Evolutionary conservation across 2,113 vertebrate species (phyloP), one percentile per base, ranked within the genome.

Genomic region (Spilogale gracilis): DNA sequence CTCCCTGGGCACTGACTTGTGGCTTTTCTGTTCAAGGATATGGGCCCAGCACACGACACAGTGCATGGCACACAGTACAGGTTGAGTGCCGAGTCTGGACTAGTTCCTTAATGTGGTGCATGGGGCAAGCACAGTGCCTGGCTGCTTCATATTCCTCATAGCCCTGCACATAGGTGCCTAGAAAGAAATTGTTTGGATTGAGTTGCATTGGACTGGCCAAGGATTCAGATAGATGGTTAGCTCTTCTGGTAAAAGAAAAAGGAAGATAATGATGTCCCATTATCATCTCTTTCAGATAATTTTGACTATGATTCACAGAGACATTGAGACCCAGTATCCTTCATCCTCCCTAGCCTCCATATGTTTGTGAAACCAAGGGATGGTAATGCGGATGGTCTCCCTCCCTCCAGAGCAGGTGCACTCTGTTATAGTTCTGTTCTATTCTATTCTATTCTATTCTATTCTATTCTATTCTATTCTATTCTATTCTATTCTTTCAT

Each of bases 241-340:
- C 32, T 73, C 38, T 87, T 88, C 45, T 95, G 81, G 18, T 82
- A 67, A 85, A 91, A 91, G 81, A 69, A 76, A 58, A 87, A 87
- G n/a, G 50, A 74, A 97, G 87, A 38, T n/a, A 54, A 50, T 84
- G 18, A 67, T 69, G 18, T 82, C 14, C 32, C 9, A 56, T 16
- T 18, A 50, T 6, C 43, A 21, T 27, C 18, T 76, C 32, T 82
- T 94, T 86, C 9, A 67, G 7, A 16, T 27, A 48, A 14, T 92
- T 89, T 89, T 94, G 60, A 63, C 2, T 32, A 16, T n/a, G 65
- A 56, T 9, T 25, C 43, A 32, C 9, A 86, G 32, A 87, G 65
- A 89, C 4, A 6, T 9, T 5, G 61, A 60, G 45, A 83, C 21
- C 32, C 50, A 54, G 81, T 54, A 18, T 5, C 48, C 5, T 14